These are phyloP conservation scores for Scytalopus superciliaris DNA, from an alignment of 2,113 vertebrate genomes.

Conservation along the genomic window DNA sequence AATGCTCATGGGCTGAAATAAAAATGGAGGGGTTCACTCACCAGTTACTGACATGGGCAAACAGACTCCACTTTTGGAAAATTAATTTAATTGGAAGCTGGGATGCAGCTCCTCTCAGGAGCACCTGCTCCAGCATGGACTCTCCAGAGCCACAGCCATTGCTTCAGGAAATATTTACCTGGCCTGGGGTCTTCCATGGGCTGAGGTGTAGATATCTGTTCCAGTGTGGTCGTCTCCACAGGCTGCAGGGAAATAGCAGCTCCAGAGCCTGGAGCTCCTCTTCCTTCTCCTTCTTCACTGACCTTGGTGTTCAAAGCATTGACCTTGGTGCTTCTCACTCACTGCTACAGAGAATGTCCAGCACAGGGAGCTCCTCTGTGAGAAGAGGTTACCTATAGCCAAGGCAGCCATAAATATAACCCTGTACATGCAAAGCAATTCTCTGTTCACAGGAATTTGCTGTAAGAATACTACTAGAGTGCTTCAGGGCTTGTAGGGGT, in stretches of 20 bases:
- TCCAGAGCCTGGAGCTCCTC: not conserved
- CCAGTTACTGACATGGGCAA: not conserved
- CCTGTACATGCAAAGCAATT: not conserved
- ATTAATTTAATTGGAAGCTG: not conserved
- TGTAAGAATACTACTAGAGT: not conserved
- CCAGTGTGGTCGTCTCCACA: not conserved
- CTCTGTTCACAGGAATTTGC: not conserved
- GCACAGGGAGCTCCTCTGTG: not conserved
- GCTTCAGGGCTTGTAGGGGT: not conserved
- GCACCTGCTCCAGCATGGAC: not conserved
- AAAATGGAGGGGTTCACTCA: not conserved
- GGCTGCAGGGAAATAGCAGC: not conserved
- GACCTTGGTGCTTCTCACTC: not conserved
- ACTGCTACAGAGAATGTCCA: not conserved
- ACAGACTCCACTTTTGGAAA: not conserved
- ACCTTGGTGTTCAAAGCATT: accelerated
- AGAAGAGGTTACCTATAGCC: not conserved
- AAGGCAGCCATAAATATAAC: not conserved
- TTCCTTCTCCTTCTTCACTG: not conserved
- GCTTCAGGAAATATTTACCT: not conserved
- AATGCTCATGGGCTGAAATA: not conserved
- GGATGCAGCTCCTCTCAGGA: not conserved
- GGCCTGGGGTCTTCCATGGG: not conserved
- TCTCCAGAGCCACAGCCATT: not conserved
- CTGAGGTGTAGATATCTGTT: not conserved